Evolutionary conservation across 2,888 invertebrate genomes (phyloP).

Genomic region (Ormyrus pomaceus): DNA sequence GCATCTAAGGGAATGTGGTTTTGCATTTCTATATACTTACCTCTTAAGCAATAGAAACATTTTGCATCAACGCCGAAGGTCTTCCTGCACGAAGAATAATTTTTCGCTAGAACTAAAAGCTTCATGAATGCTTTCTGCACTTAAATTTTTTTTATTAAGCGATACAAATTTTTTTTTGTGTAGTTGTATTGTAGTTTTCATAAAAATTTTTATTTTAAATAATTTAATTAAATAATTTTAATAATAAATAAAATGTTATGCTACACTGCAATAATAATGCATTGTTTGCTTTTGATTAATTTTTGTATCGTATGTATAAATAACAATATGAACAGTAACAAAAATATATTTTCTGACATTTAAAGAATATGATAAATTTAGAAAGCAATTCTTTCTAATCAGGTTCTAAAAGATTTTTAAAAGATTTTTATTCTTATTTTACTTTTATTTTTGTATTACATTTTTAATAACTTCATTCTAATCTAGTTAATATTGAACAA

Average conservation of each 20-base stretch:
- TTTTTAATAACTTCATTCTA: no score
- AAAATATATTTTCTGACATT: no score
- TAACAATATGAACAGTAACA: not conserved
- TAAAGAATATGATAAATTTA: no score
- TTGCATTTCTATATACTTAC: conserved; percentile 6
- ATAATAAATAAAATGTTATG: no score
- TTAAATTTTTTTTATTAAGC: conserved; percentile 20
- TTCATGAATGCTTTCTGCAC: conserved; percentile 20
- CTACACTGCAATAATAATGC: not conserved
- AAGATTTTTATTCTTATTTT: no score
- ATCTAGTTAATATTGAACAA: no score
- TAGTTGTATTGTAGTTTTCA: not conserved
- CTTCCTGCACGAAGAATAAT: conserved; percentile 35
- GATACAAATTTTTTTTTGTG: not conserved
- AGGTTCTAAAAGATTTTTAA: no score
- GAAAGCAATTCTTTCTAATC: no score
- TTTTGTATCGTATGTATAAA: not conserved
- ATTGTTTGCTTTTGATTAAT: conserved; percentile 7
- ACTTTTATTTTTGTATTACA: no score
- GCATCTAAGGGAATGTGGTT: conserved; percentile 17
- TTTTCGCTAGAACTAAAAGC: not conserved
- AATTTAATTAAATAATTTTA: no score
- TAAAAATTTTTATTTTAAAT: not conserved
- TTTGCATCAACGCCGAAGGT: conserved; percentile 25
- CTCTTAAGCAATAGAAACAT: conserved; percentile 16